Base-by-base conservation (phyloP, 2,113 vertebrate genomes). In the Indri indri region DNA sequence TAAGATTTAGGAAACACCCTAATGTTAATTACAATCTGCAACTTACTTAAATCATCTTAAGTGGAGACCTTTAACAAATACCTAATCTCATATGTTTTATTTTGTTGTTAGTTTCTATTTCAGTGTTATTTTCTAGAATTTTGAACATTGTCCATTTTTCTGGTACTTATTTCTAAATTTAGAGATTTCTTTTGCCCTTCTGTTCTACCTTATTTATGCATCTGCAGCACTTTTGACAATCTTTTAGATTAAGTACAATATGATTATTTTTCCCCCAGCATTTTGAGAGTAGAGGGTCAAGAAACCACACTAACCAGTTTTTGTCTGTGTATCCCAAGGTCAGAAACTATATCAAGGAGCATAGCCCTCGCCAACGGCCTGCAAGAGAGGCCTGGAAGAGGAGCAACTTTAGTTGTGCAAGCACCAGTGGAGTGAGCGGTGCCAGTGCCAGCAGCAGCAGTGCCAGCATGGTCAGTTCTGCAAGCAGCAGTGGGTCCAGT, bases 271-370 rank as follows among this genome's bases (percentile, higher is more conserved):
- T 61, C 30, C n/a, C 71, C 66, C 42, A 57, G 22, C 63, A 59
- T 86, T 23, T 88, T 79, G 54, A 94, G 66, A 37, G 17, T 76
- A 94, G 47, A 90, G 30, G 2, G 2, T 95, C 34, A 70, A 83
- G 34, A 85, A 34, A 6, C 25, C 37, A 22, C 27, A 76, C 68
- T 98, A 83, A 96, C 40, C 23, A 76, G 25, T 84, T 95, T 92
- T 70, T 87, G 61, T 50, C 22, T 77, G 2, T 65, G 23, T 70
- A 0, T 92, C 34, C 86, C 57, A 91, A 99, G 99, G 99, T 99
- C 93, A 99, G 99, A 86, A 99, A 98, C 98, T 99, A 99, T 95
- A 99, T 99, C 98, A 99, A 99, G 95, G 99, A 99, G 57, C 99
- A 99, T 1, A 98, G 99, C 18, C 99, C 99, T 70, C 98, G 99